These are phyloP conservation scores for Microcebus lehilahytsara DNA, from an alignment of 2,113 vertebrate species.

Conservation along the genomic window DNA sequence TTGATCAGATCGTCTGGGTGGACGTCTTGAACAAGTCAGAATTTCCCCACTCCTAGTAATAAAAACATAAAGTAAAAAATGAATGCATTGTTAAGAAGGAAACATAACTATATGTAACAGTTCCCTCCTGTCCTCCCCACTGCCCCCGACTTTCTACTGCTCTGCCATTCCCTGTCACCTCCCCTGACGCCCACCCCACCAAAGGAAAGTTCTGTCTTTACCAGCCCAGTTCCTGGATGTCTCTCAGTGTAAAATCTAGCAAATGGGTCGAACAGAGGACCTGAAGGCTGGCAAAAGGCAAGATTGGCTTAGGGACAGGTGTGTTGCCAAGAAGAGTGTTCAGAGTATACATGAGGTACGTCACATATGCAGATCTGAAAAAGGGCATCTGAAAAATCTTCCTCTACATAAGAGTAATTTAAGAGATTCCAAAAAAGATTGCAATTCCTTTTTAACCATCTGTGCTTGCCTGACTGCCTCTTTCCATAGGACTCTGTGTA, in stretches of 20 bases:
- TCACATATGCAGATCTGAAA: not conserved
- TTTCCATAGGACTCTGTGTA: not conserved
- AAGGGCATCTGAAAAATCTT: not conserved
- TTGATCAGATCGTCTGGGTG: not conserved
- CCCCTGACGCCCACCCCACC: not conserved
- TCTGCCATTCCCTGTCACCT: not conserved
- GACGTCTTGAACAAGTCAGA: not conserved
- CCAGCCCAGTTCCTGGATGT: not conserved
- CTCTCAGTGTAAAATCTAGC: not conserved
- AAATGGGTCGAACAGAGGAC: not conserved
- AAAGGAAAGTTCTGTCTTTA: not conserved
- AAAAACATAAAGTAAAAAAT: not conserved
- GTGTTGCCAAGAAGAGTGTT: not conserved
- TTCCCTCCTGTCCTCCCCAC: not conserved
- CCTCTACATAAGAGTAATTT: not conserved
- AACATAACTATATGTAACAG: not conserved
- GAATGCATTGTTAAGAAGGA: not conserved
- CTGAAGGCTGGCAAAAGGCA: not conserved
- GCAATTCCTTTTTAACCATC: not conserved
- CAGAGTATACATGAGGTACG: not conserved
- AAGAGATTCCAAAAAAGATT: not conserved
- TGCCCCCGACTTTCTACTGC: accelerated
- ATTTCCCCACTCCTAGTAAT: not conserved
- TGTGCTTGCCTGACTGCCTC: not conserved
- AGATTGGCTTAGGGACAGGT: not conserved